Percentiles rank a stretch among this genome's conserved stretches.
phyloP scores from a whole-genome alignment of 2,888 invertebrate species.

The Stratiomys singularior region DNA sequence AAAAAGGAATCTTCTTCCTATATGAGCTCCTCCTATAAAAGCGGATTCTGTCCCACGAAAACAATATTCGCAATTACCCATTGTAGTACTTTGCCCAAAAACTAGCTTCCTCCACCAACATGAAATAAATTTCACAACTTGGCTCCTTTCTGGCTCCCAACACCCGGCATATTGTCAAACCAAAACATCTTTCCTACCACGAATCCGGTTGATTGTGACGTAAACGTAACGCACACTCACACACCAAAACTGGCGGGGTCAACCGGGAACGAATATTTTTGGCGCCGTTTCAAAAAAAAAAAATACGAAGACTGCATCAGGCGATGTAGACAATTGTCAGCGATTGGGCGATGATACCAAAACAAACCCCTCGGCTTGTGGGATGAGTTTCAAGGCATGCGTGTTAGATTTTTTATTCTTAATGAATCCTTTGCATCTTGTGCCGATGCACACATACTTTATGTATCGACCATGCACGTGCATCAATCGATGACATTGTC shows the following conservation, averaged over 20 bases:
- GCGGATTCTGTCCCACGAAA: too few species aligned
- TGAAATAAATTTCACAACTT: too few species aligned
- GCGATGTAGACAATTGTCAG: neutral
- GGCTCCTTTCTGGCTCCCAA: too few species aligned
- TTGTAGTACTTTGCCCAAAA: too few species aligned
- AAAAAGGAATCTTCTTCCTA: too few species aligned
- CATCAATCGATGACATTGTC: conserved; percentile 22
- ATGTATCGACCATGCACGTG: conserved; percentile 17
- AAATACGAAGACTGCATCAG: neutral
- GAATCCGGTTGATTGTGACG: neutral
- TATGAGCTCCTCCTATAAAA: too few species aligned
- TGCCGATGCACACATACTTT: neutral
- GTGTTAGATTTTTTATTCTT: neutral
- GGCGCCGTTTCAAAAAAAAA: conserved; percentile 8
- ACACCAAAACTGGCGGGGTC: neutral
- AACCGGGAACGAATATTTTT: neutral
- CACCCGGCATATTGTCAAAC: too few species aligned
- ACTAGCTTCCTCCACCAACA: too few species aligned
- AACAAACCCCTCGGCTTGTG: neutral
- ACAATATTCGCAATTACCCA: too few species aligned
- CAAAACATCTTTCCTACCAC: too few species aligned
- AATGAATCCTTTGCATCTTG: neutral
- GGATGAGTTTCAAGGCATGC: conserved; percentile 7
- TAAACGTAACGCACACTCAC: neutral
- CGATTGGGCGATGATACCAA: neutral